Base-by-base conservation (phyloP, 2,888 invertebrate genomes). In the Nomada fucata region DNA sequence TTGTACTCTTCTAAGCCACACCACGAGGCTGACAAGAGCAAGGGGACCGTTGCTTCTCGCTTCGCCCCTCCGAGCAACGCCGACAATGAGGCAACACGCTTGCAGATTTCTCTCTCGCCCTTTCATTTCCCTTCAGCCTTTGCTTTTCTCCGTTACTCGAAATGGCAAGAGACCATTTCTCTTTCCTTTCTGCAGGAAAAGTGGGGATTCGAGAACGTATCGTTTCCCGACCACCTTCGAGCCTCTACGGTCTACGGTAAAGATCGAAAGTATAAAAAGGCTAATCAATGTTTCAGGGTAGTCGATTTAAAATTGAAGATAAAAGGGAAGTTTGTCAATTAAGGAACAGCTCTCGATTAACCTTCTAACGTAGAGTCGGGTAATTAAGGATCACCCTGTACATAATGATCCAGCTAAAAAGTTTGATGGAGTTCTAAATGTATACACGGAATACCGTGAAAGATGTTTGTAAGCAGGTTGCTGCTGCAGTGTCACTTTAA, bases 1-100 rank as follows among this genome's bases (percentile, higher is more conserved):
- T 92, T 93, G 92, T 91, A 87, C 86, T 88, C 84, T 85, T 88
- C 89, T 91, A 92, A 92, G 91, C 91, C 90, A 84, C 80, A 89
- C 86, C 88, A 85, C 85, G 74, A 85, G 84, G 57, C 88, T 82
- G 81, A 78, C 82, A 80, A 76, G 83, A 73, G 83, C 69, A 78
- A 72, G 88, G 86, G 85, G 83, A 79, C 81, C 83, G 69, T 83
- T 85, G 79, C 76, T 79, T 82, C 76, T 77, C 86, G 82, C 69
- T 72, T 80, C 76, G 77, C 88, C 88, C 81, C 74, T 64, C 80
- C 80, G 73, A 76, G 67, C 77, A 18, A 79, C 73, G 74, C 26
- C 74, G 81, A 87, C 87, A 87, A 88, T 86, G 81, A 86, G 60
- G 79, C 83, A 80, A 85, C 84, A 77, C 83, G 80, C 80, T 87